Base-by-base conservation (phyloP, 2,888 invertebrate species). In the Chymomyza caudatula region DNA sequence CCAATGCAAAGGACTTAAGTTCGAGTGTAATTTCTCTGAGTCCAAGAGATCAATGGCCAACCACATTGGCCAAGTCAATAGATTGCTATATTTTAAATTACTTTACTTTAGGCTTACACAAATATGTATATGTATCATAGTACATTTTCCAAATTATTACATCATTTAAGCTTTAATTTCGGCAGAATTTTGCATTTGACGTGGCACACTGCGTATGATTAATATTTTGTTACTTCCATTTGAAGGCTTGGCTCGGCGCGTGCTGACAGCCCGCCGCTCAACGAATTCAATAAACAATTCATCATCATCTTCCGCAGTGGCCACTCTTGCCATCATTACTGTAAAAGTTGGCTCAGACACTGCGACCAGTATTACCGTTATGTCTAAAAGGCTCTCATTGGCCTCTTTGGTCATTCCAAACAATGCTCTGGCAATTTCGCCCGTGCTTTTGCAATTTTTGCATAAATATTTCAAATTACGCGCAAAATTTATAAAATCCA, bases 151-250 rank as follows among this genome's bases (percentile, higher is more conserved):
- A 37, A 37, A 37, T 37, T 37, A 37, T 37, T 37, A 37, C 29
- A 37, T 11, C 29, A 17, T 51, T 51, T 51, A 51, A 51, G 51
- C 51, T 20, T 51, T 51, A 51, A 51, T 20, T 17, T 47, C 19
- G 13, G n/a, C 19, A 20, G 20, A 13, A 17, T 51, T 20, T 20
- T 20, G 51, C 19, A 20, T 13, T 47, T 47, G 62, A 37, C 37
- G 63, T 70, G 60, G 43, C 71, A 66, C 68, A 55, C 37, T 74
- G 83, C 83, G 80, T 80, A 78, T 80, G 80, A 82, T 80, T 80
- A 80, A 83, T 83, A 78, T 75, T 80, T 75, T 72, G 76, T 60
- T n/a, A 3, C n/a, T 77, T 60, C 76, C 71, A 69, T 71, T 67
- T 71, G 49, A 74, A 44, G 29, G 29, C 29, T 37, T 37, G 8